phyloP scores from a whole-genome alignment of 2,797 vertebrate genomes.

The Lagorchestes hirsutus region DNA sequence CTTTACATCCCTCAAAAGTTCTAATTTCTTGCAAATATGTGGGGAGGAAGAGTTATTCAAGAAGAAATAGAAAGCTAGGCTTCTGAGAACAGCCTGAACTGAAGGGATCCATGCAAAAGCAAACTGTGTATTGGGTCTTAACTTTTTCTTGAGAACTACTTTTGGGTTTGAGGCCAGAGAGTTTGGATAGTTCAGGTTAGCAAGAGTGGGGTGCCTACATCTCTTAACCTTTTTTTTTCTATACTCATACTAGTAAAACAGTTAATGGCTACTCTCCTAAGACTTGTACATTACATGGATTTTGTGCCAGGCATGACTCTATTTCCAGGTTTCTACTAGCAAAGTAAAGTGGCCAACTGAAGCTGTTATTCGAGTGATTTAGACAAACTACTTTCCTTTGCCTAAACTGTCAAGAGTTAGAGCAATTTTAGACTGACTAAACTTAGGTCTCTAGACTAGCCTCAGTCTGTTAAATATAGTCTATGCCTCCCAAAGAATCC shows the following conservation, averaged over 20 bases:
- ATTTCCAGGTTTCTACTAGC: conserved; percentile 22
- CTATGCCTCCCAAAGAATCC: background rate
- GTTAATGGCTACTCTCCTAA: background rate
- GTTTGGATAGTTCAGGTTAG: background rate
- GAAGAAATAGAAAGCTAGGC: conserved; percentile 31
- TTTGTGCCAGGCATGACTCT: background rate
- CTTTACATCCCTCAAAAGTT: background rate
- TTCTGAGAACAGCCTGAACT: background rate
- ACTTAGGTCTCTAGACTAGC: background rate
- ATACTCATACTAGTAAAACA: background rate
- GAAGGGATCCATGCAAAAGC: conserved; percentile 26
- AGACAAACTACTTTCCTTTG: background rate
- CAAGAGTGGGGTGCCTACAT: background rate
- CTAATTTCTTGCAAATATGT: background rate
- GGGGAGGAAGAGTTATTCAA: conserved; percentile 12
- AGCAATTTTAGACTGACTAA: background rate
- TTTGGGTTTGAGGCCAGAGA: conserved; percentile 3
- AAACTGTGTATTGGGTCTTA: background rate
- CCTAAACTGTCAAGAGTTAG: background rate
- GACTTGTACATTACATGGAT: background rate
- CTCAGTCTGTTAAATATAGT: conserved; percentile 8
- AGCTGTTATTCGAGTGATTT: background rate
- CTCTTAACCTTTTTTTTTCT: background rate
- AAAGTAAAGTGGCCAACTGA: conserved; percentile 1
- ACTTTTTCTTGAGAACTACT: conserved; percentile 20